phyloP scores from a whole-genome alignment of 2,113 vertebrate species.

The Coptodon bakossiorum region DNA sequence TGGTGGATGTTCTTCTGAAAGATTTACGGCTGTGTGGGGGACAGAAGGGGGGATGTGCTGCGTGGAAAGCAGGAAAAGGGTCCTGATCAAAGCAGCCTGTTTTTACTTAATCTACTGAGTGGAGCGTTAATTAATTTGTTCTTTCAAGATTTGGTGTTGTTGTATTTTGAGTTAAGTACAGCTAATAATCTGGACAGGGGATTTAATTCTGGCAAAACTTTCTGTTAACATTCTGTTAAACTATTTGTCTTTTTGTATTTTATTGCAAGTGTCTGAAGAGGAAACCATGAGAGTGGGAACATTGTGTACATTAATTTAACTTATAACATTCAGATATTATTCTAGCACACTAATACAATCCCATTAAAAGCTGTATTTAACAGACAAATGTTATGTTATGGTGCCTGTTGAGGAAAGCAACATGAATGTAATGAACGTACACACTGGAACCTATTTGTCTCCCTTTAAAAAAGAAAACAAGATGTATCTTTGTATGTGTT shows the following conservation, averaged over 20 bases:
- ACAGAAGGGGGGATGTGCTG: background rate
- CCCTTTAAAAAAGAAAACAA: background rate
- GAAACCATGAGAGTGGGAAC: background rate
- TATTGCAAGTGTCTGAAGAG: background rate
- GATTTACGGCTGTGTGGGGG: background rate
- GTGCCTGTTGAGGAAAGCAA: background rate
- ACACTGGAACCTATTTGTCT: background rate
- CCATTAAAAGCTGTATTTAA: background rate
- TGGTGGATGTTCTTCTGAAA: background rate
- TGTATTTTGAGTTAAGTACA: background rate
- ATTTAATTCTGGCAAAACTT: background rate
- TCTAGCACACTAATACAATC: background rate
- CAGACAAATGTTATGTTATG: background rate
- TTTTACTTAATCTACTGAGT: background rate
- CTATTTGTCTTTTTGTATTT: background rate
- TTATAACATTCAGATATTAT: background rate
- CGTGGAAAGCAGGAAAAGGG: background rate
- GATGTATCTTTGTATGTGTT: background rate
- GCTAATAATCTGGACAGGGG: background rate
- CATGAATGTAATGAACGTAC: background rate
- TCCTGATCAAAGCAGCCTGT: background rate
- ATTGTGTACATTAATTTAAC: background rate
- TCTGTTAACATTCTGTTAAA: background rate
- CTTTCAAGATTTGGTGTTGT: background rate
- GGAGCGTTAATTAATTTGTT: background rate